These are phyloP conservation scores for Montipora cactus DNA, from an alignment of 64 coral and sea anemone genomes.

Conservation along the genomic window DNA sequence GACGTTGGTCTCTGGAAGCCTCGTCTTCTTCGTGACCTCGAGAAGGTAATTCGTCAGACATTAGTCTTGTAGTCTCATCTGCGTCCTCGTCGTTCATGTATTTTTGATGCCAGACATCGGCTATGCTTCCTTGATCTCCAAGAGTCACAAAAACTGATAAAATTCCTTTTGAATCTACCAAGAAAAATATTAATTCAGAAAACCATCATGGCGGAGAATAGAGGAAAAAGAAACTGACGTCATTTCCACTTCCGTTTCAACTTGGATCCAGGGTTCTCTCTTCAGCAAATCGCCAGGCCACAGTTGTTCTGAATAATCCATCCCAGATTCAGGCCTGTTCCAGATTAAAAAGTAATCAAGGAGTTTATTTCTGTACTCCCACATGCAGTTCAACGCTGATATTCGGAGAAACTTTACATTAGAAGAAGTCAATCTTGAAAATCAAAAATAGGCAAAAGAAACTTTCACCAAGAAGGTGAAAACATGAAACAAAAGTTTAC, in stretches of 20 bases:
- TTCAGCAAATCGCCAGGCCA: background rate
- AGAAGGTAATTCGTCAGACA: slow-evolving; percentile 72
- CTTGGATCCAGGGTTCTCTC: background rate
- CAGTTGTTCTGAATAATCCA: too few species aligned
- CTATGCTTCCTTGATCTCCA: background rate
- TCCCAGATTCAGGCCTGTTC: too few species aligned
- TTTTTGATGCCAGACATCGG: background rate
- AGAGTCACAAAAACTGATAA: background rate
- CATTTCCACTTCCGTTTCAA: slow-evolving; percentile 2
- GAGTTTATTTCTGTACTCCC: too few species aligned
- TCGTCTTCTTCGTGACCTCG: slow-evolving; percentile 1
- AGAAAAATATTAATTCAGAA: background rate
- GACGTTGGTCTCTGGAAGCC: slow-evolving; percentile 1
- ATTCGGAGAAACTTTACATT: too few species aligned
- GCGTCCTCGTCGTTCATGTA: slow-evolving; percentile 86
- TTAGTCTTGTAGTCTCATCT: slow-evolving; percentile 89
- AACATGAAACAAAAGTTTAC: too few species aligned
- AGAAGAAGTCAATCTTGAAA: too few species aligned
- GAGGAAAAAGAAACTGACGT: slow-evolving; percentile 68
- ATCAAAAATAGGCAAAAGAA: too few species aligned
- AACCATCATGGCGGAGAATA: slow-evolving; percentile 68
- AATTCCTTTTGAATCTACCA: background rate
- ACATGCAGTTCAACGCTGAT: too few species aligned
- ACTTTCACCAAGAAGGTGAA: too few species aligned
- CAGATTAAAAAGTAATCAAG: too few species aligned